Evolutionary conservation across 1,140 invertebrate genomes (phyloP), one percentile per base, ranked within the genome.

Genomic region (Papilio aristodemus): DNA sequence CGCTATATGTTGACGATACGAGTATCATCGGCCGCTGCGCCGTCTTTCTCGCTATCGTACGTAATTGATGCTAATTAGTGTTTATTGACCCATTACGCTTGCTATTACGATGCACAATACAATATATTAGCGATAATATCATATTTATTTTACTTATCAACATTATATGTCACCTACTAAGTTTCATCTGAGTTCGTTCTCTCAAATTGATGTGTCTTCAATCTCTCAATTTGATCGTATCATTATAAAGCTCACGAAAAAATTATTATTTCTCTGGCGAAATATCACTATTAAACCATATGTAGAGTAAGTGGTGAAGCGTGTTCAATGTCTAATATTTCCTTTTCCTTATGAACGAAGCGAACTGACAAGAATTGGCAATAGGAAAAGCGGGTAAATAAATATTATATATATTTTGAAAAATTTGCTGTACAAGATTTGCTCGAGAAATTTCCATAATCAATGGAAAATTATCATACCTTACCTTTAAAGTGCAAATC

Each of bases 61-160:
- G 8, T 59, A n/a, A 59, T 59, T 36, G 14, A 36, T 27, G 19
- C 25, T 59, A 59, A 59, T 59, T 36, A 36, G 7, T 59, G 57
- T 59, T 59, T 59, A 59, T 59, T 59, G 57, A 59, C 27, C 57
- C 13, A 59, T 59, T 59, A 14, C 4, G 4, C 13, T 59, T 11
- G 0, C 32, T 9, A 32, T 59, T 59, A 50, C 17, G 14, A n/a
- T 6, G 17, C n/a, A 43, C 8, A 43, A 41, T 41, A 41, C 2
- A 41, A 17, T 46, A 17, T 19, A 19, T 19, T 7, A n/a, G 14
- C 14, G n/a, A 17, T 43, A 14, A 6, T 14, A 14, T 43, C n/a
- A 2, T 17, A 17, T 46, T 17, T 17, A 46, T 46, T 46, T 46
- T 7, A 17, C 4, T 17, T 6, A 43, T 17, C 6, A 14, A 43